Evolutionary conservation across 64 coral and sea anemone species (phyloP).

Genomic region (Stylophora pistillata): DNA sequence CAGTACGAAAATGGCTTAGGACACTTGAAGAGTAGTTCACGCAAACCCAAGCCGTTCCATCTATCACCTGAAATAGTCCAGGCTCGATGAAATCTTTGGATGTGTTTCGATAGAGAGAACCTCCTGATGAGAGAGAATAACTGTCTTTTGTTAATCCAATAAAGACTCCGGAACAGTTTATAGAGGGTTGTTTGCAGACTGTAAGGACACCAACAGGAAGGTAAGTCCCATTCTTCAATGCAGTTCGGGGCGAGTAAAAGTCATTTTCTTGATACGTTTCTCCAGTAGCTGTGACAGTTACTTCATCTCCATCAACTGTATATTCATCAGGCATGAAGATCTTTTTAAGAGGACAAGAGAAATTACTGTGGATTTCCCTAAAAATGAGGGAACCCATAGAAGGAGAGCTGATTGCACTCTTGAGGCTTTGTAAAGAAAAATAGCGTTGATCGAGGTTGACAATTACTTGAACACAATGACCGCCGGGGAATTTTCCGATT

Average conservation of each 20-base stretch:
- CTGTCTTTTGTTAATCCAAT: constrained; percentile 9
- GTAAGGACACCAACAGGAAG: not conserved
- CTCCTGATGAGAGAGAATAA: constrained; percentile 19
- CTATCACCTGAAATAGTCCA: not conserved
- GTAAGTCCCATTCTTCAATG: not conserved
- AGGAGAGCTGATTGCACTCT: not conserved
- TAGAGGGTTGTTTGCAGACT: constrained; percentile 25
- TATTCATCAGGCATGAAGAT: not conserved
- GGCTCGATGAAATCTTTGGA: constrained; percentile 2
- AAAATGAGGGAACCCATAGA: not conserved
- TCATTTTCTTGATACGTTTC: constrained; percentile 4
- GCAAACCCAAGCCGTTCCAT: not conserved
- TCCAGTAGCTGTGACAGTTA: constrained; percentile 25
- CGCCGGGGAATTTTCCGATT: not conserved
- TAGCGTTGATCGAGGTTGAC: not conserved
- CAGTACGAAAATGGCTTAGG: not conserved
- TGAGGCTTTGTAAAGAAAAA: not conserved
- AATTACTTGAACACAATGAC: not conserved
- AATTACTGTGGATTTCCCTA: not conserved
- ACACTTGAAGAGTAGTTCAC: not conserved
- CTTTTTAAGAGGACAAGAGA: not conserved
- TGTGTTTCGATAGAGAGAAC: constrained; percentile 34
- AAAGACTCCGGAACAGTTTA: constrained; percentile 7
- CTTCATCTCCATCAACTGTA: not conserved
- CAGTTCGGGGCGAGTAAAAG: constrained; percentile 19